phyloP scores from a whole-genome alignment of 2,797 vertebrate species.

The Myripristis murdjan region DNA sequence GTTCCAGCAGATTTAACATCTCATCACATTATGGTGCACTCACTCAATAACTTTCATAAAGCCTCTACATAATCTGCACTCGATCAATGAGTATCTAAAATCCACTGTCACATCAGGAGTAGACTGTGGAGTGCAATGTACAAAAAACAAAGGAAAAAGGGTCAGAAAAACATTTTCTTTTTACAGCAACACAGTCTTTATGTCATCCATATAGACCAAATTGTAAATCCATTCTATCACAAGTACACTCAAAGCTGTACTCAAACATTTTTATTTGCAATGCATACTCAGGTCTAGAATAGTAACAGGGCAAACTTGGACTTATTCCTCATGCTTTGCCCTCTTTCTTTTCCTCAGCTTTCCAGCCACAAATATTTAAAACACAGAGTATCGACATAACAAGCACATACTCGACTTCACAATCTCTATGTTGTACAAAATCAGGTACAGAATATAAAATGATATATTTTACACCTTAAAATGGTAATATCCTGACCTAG shows the following conservation, averaged over 20 bases:
- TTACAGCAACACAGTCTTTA: no score
- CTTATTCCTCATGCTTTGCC: neutral
- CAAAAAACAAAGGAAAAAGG: conserved; percentile 17
- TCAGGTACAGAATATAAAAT: neutral
- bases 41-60: conserved; percentile 66
- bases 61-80: conserved; percentile 55
- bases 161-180: neutral
- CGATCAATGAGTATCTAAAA: conserved; percentile 41
- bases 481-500: neutral
- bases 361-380: neutral
- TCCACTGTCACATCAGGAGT: neutral
- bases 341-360: neutral
- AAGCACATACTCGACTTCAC: neutral
- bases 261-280: neutral
- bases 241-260: no score
- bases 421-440: neutral
- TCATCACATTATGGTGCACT: conserved; percentile 65
- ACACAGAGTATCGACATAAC: neutral
- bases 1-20: conserved; percentile 61
- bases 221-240: no score
- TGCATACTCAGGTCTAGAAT: neutral
- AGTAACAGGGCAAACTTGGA: no score
- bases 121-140: neutral
- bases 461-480: neutral
- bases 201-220: neutral